A percentile compares a stretch with the other conserved stretches of the same genome.
Conservation (phyloP, 1,140 invertebrate species). For the Drosophila pruinosa region DNA sequence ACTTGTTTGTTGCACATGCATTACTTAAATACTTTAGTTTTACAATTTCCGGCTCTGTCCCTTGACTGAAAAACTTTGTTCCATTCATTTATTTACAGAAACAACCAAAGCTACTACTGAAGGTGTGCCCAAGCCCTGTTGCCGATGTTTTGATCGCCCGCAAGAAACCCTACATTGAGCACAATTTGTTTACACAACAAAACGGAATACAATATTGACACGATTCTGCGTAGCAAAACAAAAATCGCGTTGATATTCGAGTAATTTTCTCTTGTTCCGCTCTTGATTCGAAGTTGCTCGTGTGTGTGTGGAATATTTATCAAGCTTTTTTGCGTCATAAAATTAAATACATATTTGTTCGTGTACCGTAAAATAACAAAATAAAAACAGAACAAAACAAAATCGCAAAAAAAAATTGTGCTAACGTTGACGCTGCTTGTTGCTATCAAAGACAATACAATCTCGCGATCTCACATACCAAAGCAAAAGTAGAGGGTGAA, state of each 20-base stretch:
- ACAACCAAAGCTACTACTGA: background rate
- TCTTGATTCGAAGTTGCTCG: background rate
- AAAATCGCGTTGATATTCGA: constrained; percentile 33
- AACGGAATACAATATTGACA: constrained; percentile 33
- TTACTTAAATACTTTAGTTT: background rate
- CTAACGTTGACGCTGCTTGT: constrained; percentile 27
- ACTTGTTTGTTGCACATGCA: no score
- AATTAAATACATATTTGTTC: constrained; percentile 56
- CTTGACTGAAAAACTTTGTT: no score
- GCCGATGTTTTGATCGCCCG: background rate
- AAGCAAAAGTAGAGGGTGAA: constrained; percentile 26
- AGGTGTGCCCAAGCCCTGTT: background rate
- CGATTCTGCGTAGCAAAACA: constrained; percentile 65
- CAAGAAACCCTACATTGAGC: constrained; percentile 1
- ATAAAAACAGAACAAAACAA: constrained; percentile 2
- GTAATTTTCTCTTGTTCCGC: background rate
- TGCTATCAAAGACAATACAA: constrained; percentile 58
- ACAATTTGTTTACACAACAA: constrained; percentile 21
- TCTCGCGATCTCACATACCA: constrained; percentile 16
- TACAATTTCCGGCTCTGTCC: background rate
- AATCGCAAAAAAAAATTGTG: constrained; percentile 44
- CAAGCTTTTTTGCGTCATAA: constrained; percentile 74
- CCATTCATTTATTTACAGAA: constrained; percentile 17
- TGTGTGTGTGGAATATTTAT: constrained; percentile 60
- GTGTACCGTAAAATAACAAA: constrained; percentile 18